Base-by-base conservation (phyloP, 2,113 vertebrate genomes). In the Arvicanthis niloticus region DNA sequence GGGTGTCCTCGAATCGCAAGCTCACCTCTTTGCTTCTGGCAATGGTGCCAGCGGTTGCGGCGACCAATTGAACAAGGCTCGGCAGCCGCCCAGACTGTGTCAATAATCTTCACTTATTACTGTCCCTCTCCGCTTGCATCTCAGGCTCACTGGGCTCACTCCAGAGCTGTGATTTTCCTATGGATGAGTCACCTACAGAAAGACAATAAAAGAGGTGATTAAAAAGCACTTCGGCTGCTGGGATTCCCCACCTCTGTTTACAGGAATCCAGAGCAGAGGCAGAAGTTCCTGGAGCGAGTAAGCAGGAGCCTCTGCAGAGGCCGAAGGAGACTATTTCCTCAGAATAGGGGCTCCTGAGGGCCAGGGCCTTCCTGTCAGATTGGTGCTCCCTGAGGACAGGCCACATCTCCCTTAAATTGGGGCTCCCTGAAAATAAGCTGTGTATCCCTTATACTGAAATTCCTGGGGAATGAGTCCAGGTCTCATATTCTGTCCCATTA, bases 161-260 rank as follows among this genome's bases (percentile, higher is more conserved):
- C 11, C 1, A 56, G 70, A 89, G 91, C 96, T 90, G 94, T 97
- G 96, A 95, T 96, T 97, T 97, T 96, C 96, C 92, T 85, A 13
- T 3, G 0, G 58, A 91, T 93, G 96, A 97, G 92, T 97, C 96
- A 96, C 73, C 19, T 51, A 15, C 82, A 87, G 75, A 77, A 77
- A 82, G 82, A 87, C 93, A 67, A 26, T 84, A 78, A 58, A 93
- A 42, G n/a, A 80, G 91, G 51, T 67, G 31, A 94, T 88, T 93
- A 60, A 85, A 77, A 70, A 40, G 88, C 1, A 0, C 51, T 86
- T 90, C 60, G 73, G 89, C 62, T 68, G 34, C 96, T n/a, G 88
- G 91, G 92, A 87, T 87, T 97, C 81, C 93, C 81, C 90, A 65
- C n/a, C 68, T 86, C 88, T 90, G 84, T 93, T 84, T 81, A 88